Conservation (phyloP, 2,797 vertebrate genomes). For the Acanthurus lineatus region DNA sequence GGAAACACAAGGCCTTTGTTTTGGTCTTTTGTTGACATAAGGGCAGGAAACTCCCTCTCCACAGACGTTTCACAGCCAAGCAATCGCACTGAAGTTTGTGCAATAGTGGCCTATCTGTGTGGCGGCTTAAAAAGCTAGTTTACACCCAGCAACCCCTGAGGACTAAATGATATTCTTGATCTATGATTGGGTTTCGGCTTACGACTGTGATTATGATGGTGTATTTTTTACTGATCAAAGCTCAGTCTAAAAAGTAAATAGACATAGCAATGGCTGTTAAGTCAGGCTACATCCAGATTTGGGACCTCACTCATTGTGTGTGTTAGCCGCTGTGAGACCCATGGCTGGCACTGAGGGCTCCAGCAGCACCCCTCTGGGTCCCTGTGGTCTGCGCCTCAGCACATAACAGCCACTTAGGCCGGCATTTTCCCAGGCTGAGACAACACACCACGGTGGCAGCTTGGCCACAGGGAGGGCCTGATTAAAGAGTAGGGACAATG, state of each 20-base stretch:
- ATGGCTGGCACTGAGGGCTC: constrained; percentile 79
- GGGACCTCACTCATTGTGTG: constrained; percentile 72
- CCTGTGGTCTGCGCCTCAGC: constrained; percentile 78
- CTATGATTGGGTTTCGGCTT: constrained; percentile 58
- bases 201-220: constrained; percentile 68
- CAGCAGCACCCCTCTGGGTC: constrained; percentile 78
- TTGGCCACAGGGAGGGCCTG: constrained; percentile 82
- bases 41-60: constrained; percentile 73
- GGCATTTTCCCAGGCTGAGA: constrained; percentile 87
- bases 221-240: constrained; percentile 64
- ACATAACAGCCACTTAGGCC: constrained; percentile 82
- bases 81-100: constrained; percentile 42
- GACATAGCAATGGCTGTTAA: constrained; percentile 59
- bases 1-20: constrained; percentile 75
- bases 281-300: constrained; percentile 65
- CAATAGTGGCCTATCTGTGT: constrained; percentile 49
- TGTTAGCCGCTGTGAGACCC: constrained; percentile 75
- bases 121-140: constrained; percentile 51
- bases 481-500: constrained; percentile 89
- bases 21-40: constrained; percentile 74
- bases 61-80: constrained; percentile 56
- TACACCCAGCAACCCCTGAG: constrained; percentile 53
- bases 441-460: constrained; percentile 85
- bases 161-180: constrained; percentile 69
- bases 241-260: constrained; percentile 65